Evolutionary conservation across 2,113 vertebrate species (phyloP).

Genomic region (Equus quagga): DNA sequence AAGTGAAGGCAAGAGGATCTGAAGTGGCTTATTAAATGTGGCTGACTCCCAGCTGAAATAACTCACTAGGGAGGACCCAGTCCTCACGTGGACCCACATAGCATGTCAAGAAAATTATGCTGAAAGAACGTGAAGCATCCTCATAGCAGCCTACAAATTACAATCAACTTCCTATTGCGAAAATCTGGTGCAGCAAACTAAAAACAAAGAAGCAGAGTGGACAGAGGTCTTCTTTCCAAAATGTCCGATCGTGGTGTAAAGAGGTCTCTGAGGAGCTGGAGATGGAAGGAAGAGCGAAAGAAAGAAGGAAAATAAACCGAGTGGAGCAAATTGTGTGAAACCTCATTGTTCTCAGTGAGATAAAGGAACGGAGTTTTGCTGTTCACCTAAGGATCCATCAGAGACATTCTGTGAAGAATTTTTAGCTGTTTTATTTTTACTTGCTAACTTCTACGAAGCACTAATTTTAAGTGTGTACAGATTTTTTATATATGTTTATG

Average conservation of each 20-base stretch:
- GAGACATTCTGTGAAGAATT: not conserved
- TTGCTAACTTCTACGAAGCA: not conserved
- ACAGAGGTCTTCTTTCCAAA: not conserved
- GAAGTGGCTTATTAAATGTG: not conserved
- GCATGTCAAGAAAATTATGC: not conserved
- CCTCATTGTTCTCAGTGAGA: not conserved
- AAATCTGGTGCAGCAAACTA: not conserved
- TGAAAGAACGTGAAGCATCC: not conserved
- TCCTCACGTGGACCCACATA: not conserved
- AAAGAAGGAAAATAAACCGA: not conserved
- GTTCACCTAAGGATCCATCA: not conserved
- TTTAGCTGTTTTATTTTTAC: slow-evolving; percentile 6
- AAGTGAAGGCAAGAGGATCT: not conserved
- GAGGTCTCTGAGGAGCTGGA: not conserved
- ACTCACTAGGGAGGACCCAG: not conserved
- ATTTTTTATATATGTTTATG: not conserved
- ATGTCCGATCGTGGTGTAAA: not conserved
- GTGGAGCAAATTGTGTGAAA: not conserved
- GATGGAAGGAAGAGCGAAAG: not conserved
- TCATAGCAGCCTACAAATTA: not conserved
- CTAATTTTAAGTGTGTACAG: not conserved
- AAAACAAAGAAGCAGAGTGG: not conserved
- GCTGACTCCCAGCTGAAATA: not conserved
- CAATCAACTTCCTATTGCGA: not conserved
- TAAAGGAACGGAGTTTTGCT: not conserved